Evolutionary conservation across 2,113 vertebrate species (phyloP).

Genomic region (Paedocypris sp.): DNA sequence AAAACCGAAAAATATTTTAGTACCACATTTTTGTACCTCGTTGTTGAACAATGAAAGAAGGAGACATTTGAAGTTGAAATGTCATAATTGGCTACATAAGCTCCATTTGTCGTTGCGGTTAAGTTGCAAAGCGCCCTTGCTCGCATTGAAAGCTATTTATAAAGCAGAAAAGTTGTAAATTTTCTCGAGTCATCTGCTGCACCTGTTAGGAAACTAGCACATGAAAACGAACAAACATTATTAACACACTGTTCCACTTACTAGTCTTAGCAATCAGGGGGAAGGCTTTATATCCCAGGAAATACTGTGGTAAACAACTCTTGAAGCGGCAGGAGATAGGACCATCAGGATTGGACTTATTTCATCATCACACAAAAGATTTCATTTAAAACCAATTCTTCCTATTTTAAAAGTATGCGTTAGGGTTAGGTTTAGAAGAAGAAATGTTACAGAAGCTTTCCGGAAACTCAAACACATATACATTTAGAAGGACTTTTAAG

Average conservation of each 20-base stretch:
- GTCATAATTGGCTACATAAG: conserved; percentile 47
- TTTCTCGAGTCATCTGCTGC: conserved; percentile 44
- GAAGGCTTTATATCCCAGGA: conserved; percentile 22
- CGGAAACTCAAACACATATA: too few relatives aligned
- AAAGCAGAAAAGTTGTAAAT: conserved; percentile 38
- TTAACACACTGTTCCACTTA: conserved; percentile 47
- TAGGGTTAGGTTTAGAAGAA: too few relatives aligned
- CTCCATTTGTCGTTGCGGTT: conserved; percentile 51
- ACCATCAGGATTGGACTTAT: too few relatives aligned
- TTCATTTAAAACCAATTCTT: too few relatives aligned
- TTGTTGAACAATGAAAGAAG: background rate
- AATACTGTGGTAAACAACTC: conserved; percentile 5
- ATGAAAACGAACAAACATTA: conserved; percentile 48
- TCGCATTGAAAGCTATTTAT: conserved; percentile 36
- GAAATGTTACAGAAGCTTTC: too few relatives aligned
- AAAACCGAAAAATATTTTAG: too few relatives aligned
- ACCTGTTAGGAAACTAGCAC: conserved; percentile 60
- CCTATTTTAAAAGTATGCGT: too few relatives aligned
- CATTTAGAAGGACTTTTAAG: too few relatives aligned
- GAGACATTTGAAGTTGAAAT: conserved; percentile 6
- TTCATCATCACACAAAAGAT: too few relatives aligned
- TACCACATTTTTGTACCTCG: too few relatives aligned
- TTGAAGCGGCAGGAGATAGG: background rate
- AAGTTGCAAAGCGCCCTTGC: conserved; percentile 32
- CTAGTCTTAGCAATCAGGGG: conserved; percentile 28